Base-by-base conservation (phyloP, 92 coral and sea anemone genomes). In the Zoanthus solanderi region DNA sequence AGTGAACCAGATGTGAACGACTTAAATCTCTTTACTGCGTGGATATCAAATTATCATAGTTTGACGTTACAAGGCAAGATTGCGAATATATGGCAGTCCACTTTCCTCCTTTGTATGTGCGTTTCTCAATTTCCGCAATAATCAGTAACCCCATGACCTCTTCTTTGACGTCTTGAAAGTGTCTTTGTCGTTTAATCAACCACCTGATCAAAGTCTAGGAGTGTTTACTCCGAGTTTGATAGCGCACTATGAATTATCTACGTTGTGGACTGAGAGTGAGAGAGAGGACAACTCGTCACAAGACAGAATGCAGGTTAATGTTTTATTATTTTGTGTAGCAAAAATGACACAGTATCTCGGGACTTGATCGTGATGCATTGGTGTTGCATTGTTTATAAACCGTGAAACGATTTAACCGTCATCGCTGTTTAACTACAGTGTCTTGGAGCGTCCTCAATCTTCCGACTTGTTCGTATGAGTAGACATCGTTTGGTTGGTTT, bases 121-220 rank as follows among this genome's bases (percentile, higher is more conserved):
- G 67, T 53, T 54, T 80, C 84, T 80, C 84, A 42, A 44, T 80
- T 61, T 65, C 84, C 60, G 68, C 63, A 42, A 18, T 50, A 50
- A 74, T 14, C 32, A 7, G 16, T 80, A 80, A 80, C 85, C 85
- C 75, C 75, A 31, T 81, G 85, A 81, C 85, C 85, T 13, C 85
- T 9, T 65, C 28, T 44, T 50, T 66, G 42, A 29, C 75, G 34
- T 65, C 60, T 81, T 29, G 28, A 47, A 53, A 81, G 85, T 68
- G 85, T 45, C 85, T 45, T 48, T 45, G 84, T 65, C 58, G 28
- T 60, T 53, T 5, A 4, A 15, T 28, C 17, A 4, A 52, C 44
- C 63, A 10, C 44, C 8, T 44, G 42, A 46, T 23, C 46, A 48
- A 47, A 16, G 63, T 42, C 14, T 44, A 31, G 57, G 34, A 7